phyloP scores from a whole-genome alignment of 2,113 vertebrate species.

The Eonycteris spelaea region DNA sequence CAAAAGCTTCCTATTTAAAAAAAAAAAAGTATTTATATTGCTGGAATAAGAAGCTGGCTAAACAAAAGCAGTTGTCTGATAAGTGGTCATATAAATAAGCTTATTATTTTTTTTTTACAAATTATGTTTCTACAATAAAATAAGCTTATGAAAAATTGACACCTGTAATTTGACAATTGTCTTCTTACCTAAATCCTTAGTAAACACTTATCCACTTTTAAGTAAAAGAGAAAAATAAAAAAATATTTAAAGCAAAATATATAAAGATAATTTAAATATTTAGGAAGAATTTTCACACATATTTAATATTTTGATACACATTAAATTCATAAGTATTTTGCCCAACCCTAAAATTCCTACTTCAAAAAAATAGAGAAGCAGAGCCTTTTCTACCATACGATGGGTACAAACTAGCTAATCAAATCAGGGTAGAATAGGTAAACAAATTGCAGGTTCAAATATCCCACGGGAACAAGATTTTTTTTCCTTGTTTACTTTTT shows the following conservation, averaged over 20 bases:
- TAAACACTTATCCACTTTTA: neutral
- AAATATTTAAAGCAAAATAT: neutral
- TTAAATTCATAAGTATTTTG: neutral
- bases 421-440: neutral
- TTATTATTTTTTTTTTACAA: neutral
- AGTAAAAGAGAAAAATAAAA: neutral
- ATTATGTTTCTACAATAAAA: constrained; percentile 12
- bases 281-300: neutral
- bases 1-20: constrained; percentile 24
- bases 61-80: constrained; percentile 2
- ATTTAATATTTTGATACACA: neutral
- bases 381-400: neutral
- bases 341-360: neutral
- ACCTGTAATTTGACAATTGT: neutral
- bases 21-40: neutral
- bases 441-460: neutral
- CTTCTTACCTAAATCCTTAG: constrained; percentile 22
- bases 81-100: neutral
- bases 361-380: neutral
- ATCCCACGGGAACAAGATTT: too few species aligned
- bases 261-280: neutral
- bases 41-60: neutral
- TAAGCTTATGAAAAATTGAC: constrained; percentile 6
- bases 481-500: neutral
- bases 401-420: neutral